Percentiles rank a stretch among this genome's conserved stretches.
Conservation (phyloP, 2,797 vertebrate species). For the Onychomys torridus region DNA sequence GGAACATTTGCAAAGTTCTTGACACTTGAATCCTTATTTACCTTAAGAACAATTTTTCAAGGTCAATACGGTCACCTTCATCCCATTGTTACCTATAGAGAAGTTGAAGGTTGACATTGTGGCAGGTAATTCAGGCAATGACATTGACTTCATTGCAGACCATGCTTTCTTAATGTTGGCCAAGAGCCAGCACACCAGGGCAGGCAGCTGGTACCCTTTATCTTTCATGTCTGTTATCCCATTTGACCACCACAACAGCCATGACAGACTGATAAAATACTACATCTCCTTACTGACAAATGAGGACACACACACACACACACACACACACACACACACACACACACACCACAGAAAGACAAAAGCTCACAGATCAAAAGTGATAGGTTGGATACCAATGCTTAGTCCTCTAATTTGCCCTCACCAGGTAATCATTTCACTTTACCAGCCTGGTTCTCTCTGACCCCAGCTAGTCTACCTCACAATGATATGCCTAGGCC, state of each 20-base stretch:
- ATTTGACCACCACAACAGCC: not conserved
- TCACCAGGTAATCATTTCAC: not conserved
- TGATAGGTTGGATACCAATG: not conserved
- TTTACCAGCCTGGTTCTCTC: not conserved
- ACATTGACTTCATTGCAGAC: not conserved
- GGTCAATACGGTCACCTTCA: not conserved
- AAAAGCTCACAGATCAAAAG: not conserved
- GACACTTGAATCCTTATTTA: not conserved
- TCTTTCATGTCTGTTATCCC: not conserved
- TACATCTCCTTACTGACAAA: not conserved
- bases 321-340: not conserved
- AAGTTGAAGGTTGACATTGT: not conserved
- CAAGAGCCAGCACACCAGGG: not conserved
- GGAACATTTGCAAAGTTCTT: not conserved
- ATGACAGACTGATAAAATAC: not conserved
- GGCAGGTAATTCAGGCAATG: not conserved
- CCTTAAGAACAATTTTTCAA: not conserved
- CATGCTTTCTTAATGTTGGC: not conserved
- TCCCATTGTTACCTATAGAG: not conserved
- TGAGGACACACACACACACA: not conserved
- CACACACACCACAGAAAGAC: not conserved
- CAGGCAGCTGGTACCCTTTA: not conserved
- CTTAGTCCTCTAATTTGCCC: not conserved
- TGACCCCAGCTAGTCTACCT: not conserved
- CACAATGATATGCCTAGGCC: accelerated